Base-by-base conservation (phyloP, 2,113 vertebrate genomes). In the Sphaerodactylus townsendi region DNA sequence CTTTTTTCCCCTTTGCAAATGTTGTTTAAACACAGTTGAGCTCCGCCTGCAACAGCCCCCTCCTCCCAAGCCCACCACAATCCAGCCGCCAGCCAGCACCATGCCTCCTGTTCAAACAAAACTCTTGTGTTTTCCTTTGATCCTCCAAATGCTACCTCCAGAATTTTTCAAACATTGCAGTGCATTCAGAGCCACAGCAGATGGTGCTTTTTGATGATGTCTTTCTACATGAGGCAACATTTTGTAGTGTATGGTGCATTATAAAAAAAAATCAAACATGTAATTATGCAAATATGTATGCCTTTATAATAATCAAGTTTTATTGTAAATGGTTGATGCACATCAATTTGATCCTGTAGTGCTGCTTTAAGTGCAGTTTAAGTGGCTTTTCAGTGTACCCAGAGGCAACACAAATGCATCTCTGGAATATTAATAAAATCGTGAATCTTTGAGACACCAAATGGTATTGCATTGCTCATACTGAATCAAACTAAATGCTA, bases 241-340 rank as follows among this genome's bases (percentile, higher is more conserved):
- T 96, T 94, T 94, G 93, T 96, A 94, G 95, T 96, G 95, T 92
- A 91, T 92, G 95, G 94, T 91, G 94, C 95, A 95, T 97, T 96
- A 96, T 96, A 93, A 96, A 96, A 97, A 96, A 97, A 96, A 96
- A 97, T 97, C 96, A 96, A 97, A 96, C 96, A 96, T 97, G 95
- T 96, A 97, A 97, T 97, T 97, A 97, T 97, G 96, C 96, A 97
- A 97, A 97, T 97, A 95, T 96, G 95, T 96, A 96, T 96, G 96
- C 96, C 96, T 97, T 97, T 97, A 96, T 97, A 96, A 96, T 96
- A 97, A 97, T 97, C 96, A 96, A 97, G 96, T 97, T 97, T 97
- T 96, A 97, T 97, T 97, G 96, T 97, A 97, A 97, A 97, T 96
- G 96, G 95, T 94, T 95, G 96, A 95, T 96, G 96, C 96, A 95